These are phyloP conservation scores for Thelaira solivaga DNA, from an alignment of 2,888 invertebrate species.

Conservation along the genomic window DNA sequence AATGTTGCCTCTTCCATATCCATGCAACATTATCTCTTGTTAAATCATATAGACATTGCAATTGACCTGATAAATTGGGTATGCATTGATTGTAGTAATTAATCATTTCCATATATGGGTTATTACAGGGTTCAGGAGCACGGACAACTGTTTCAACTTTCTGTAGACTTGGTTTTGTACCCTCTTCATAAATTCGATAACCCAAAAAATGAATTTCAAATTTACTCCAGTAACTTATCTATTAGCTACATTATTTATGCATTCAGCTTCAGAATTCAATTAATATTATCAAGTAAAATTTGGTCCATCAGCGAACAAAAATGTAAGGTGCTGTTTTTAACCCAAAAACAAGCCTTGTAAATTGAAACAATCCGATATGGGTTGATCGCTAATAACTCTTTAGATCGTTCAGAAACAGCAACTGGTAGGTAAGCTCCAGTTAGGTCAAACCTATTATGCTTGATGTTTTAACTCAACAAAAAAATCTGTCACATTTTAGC, in stretches of 20 bases:
- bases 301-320: neutral
- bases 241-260: conserved; percentile 34
- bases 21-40: conserved; percentile 32
- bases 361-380: neutral
- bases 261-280: conserved; percentile 30
- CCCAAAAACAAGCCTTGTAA: conserved; percentile 56
- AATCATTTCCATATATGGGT: conserved; percentile 48
- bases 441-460: conserved; percentile 62
- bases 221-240: conserved; percentile 48
- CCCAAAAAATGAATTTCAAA: conserved; percentile 50
- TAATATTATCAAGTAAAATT: conserved; percentile 31
- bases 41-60: too few relatives aligned
- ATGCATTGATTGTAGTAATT: conserved; percentile 57
- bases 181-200: conserved; percentile 27
- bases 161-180: conserved; percentile 36
- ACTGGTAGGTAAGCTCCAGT: conserved; percentile 43
- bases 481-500: conserved; percentile 43
- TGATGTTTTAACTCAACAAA: conserved; percentile 26
- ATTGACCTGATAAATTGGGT: too few relatives aligned
- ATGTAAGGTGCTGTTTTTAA: conserved; percentile 31
- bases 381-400: conserved; percentile 36
- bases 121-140: conserved; percentile 35
- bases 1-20: conserved; percentile 33
- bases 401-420: neutral
- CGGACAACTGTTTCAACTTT: conserved; percentile 36